A percentile compares a stretch with the other conserved stretches of the same genome.
Conservation (phyloP, 2,888 invertebrate species). For the Drosophila stalkeri region DNA sequence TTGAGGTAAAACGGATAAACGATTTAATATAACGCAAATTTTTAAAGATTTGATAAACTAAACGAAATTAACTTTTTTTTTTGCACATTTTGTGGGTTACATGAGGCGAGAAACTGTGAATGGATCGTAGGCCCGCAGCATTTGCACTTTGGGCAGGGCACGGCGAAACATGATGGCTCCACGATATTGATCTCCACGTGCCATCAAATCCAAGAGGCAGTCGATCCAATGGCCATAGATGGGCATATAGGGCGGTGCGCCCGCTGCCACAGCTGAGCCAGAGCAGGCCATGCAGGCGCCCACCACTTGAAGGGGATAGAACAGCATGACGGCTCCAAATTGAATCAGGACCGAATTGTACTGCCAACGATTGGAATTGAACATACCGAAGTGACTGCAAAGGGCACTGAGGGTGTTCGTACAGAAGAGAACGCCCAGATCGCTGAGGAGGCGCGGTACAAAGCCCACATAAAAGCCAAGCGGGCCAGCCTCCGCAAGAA, state of each 20-base stretch:
- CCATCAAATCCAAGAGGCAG: conserved; percentile 49
- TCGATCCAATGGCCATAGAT: conserved; percentile 59
- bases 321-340: conserved; percentile 26
- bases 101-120: conserved; percentile 11
- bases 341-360: conserved; percentile 50
- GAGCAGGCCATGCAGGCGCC: conserved; percentile 62
- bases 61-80: not conserved
- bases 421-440: conserved; percentile 38
- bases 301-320: conserved; percentile 59
- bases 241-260: conserved; percentile 67
- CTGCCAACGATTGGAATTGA: conserved; percentile 11
- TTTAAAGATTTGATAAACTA: not conserved
- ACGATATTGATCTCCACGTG: conserved; percentile 57
- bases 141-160: conserved; percentile 37
- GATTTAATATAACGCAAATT: not conserved
- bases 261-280: conserved; percentile 53
- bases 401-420: conserved; percentile 39
- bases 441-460: conserved; percentile 49
- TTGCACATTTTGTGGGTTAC: not conserved
- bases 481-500: conserved; percentile 21
- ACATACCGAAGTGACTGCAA: conserved; percentile 1
- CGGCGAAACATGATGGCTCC: conserved; percentile 58
- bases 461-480: conserved; percentile 57
- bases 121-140: conserved; percentile 13
- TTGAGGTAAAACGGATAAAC: not conserved